Evolutionary conservation across 2,888 invertebrate species (phyloP), one percentile per base, ranked within the genome.

Genomic region (Taenaris catops): DNA sequence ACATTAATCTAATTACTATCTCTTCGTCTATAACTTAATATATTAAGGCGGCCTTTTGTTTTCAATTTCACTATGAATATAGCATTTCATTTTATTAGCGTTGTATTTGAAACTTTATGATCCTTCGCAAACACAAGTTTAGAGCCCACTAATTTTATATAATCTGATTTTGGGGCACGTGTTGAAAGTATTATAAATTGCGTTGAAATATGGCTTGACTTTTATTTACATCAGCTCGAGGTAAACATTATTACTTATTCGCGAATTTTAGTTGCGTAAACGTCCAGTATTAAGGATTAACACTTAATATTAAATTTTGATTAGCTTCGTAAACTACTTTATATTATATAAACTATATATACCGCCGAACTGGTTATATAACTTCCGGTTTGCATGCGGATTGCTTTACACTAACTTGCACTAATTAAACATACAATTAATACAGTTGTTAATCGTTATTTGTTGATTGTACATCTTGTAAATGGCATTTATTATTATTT

Each of bases 11-110:
- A 10, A 12, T 12, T 8, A 20, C n/a, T 3, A 16, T 7, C 18
- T 32, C 32, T 32, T 18, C 4, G 8, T 2, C 24, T 25, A 25
- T 42, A 32, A 35, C 43, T 53, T 68, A 65, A 76, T 76, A 73
- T 72, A 74, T 74, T 58, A 60, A 60, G 52, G 60, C 42, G 51
- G 58, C 52, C 68, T 69, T 72, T 64, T 41, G 38, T 73, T 72
- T 69, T 65, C 67, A 62, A 70, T 42, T 65, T 59, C 14, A 31
- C 34, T 11, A 31, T 29, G 34, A 24, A 40, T 29, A 31, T 31
- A 35, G 55, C 49, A 54, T 34, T 25, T 9, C 33, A 14, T 34
- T 31, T 31, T 31, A 36, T 33, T 41, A 32, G 23, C 24, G 23
- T 36, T 28, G 33, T 28, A 33, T 23, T 34, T 19, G 33, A 33